Conservation (phyloP, 2,797 vertebrate genomes). For the Pteronotus mesoamericanus region DNA sequence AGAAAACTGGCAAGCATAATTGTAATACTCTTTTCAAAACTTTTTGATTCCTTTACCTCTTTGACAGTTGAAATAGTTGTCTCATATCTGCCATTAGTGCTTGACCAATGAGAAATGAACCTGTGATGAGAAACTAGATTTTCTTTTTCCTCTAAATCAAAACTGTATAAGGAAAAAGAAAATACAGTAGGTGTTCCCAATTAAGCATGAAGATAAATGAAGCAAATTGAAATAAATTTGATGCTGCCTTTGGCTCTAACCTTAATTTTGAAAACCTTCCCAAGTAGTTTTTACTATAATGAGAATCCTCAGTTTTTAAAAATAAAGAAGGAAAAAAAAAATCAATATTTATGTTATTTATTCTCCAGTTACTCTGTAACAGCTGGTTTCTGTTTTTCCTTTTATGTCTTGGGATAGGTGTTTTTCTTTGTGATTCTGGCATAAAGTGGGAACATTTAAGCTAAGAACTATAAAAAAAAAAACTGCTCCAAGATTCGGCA, state of each 20-base stretch:
- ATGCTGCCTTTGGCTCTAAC: not conserved
- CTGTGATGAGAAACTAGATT: not conserved
- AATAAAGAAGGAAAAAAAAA: not conserved
- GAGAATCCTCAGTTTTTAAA: not conserved
- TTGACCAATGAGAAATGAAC: not conserved
- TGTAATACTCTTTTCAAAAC: not conserved
- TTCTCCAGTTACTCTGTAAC: not conserved
- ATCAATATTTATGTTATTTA: not conserved
- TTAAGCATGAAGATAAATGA: not conserved
- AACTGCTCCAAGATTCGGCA: not conserved
- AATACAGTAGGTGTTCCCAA: not conserved
- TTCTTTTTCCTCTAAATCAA: not conserved
- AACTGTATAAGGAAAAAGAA: not conserved
- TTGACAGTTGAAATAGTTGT: not conserved
- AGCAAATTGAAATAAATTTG: slow-evolving; percentile 4
- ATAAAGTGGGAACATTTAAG: not conserved
- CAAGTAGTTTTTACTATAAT: not conserved
- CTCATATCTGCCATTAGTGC: not conserved
- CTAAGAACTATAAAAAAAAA: slow-evolving; percentile 38
- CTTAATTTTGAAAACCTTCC: not conserved
- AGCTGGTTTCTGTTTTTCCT: not conserved
- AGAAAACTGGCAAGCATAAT: not conserved
- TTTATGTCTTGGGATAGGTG: not conserved
- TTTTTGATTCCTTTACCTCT: not conserved
- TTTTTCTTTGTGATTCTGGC: not conserved